Evolutionary conservation across 2,113 vertebrate genomes (phyloP).

Genomic region (Solea senegalensis): DNA sequence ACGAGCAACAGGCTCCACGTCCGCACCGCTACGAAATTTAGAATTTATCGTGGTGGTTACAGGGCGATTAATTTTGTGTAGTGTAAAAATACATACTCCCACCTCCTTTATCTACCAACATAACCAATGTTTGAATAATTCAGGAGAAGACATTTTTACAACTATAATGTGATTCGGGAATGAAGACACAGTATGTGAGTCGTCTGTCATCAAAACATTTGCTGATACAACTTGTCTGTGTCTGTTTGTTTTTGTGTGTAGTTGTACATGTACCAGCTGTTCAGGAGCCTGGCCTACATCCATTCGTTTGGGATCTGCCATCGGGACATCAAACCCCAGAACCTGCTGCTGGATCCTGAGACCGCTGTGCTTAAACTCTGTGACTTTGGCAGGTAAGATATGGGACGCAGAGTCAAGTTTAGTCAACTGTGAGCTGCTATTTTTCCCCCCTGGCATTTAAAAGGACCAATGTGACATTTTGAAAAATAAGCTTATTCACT

Average conservation of each 20-base stretch:
- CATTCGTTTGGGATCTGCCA: slow-evolving; percentile 99
- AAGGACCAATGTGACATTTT: slow-evolving; percentile 8
- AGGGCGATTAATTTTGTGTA: no score
- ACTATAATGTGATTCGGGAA: background rate
- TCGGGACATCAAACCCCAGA: slow-evolving; percentile 99
- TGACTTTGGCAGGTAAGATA: slow-evolving; percentile 95
- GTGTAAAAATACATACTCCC: no score
- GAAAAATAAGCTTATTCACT: background rate
- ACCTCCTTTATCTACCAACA: no score
- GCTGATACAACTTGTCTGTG: slow-evolving; percentile 15
- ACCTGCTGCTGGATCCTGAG: slow-evolving; percentile 98
- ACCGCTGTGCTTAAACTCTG: slow-evolving; percentile 99
- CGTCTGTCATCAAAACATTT: background rate
- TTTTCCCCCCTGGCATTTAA: background rate
- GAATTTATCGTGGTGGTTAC: no score
- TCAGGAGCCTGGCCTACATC: slow-evolving; percentile 99
- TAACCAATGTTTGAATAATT: background rate
- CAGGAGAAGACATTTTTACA: background rate
- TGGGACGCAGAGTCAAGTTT: background rate
- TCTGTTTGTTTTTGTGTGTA: slow-evolving; percentile 64
- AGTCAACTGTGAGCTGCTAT: background rate
- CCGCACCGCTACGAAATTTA: no score
- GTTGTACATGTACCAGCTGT: slow-evolving; percentile 99
- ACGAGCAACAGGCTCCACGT: no score
- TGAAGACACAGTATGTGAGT: slow-evolving; percentile 6